phyloP scores from a whole-genome alignment of 2,888 invertebrate genomes.

The Phortica magna region DNA sequence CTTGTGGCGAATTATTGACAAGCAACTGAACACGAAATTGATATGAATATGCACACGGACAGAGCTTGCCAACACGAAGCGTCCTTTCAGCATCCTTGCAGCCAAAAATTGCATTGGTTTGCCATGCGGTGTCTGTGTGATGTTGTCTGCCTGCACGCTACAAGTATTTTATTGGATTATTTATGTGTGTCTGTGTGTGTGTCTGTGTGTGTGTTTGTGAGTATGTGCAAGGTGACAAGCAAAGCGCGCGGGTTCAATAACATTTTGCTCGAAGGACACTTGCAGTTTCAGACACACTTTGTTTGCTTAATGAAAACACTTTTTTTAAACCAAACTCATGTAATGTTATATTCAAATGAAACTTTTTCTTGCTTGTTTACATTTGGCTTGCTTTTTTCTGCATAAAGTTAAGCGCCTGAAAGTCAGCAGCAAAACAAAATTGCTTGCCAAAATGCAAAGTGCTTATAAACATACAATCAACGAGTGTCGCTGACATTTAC shows the following conservation, averaged over 20 bases:
- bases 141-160: background rate
- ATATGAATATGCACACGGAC: conserved; percentile 11
- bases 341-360: no score
- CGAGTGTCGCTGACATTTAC: conserved; percentile 3
- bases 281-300: background rate
- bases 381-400: background rate
- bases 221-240: background rate
- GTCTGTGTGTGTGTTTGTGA: no score
- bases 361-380: no score
- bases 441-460: background rate
- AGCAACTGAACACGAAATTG: conserved; percentile 15
- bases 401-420: background rate
- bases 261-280: background rate
- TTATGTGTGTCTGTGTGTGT: background rate
- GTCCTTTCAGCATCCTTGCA: background rate
- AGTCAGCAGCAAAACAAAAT: background rate
- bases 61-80: background rate
- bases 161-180: background rate
- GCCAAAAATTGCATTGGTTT: background rate
- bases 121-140: background rate
- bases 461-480: background rate
- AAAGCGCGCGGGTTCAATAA: background rate
- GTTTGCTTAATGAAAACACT: no score
- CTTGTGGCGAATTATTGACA: conserved; percentile 4
- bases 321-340: no score